Conservation (phyloP, 2,113 vertebrate species). For the Cricetomys ansorgei region DNA sequence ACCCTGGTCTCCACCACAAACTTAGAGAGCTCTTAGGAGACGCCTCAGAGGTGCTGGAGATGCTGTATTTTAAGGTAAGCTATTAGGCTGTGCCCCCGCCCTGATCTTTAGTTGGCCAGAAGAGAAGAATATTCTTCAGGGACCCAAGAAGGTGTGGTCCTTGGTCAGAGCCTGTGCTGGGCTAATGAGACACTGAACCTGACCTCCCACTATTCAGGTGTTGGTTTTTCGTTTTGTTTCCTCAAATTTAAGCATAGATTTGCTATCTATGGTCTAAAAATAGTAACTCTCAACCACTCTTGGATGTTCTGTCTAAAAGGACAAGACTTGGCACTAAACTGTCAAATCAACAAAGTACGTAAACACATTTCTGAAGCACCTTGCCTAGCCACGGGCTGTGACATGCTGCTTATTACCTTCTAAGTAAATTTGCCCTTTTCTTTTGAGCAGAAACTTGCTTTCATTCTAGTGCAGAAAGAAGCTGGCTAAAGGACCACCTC, state of each 20-base stretch:
- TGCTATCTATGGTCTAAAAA: background rate
- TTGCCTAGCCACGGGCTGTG: background rate
- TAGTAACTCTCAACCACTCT: background rate
- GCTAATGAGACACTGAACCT: background rate
- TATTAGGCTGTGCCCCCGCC: background rate
- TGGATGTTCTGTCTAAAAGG: background rate
- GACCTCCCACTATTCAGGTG: background rate
- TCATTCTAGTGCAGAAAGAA: background rate
- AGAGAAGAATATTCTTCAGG: background rate
- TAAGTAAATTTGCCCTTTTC: background rate
- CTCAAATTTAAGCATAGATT: conserved; percentile 40
- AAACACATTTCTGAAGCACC: background rate
- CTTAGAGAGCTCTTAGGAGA: background rate
- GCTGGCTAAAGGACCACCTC: background rate
- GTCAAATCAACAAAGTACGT: background rate
- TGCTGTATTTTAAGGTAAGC: background rate
- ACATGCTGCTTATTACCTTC: background rate
- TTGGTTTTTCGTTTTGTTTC: background rate
- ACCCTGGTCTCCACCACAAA: background rate
- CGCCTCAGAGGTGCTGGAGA: background rate
- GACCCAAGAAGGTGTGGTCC: background rate
- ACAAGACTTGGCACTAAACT: background rate
- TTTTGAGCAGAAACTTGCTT: background rate
- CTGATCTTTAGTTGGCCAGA: background rate
- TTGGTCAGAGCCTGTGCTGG: background rate